Base-by-base conservation (phyloP, 2,113 vertebrate species). In the Agelaius tricolor region DNA sequence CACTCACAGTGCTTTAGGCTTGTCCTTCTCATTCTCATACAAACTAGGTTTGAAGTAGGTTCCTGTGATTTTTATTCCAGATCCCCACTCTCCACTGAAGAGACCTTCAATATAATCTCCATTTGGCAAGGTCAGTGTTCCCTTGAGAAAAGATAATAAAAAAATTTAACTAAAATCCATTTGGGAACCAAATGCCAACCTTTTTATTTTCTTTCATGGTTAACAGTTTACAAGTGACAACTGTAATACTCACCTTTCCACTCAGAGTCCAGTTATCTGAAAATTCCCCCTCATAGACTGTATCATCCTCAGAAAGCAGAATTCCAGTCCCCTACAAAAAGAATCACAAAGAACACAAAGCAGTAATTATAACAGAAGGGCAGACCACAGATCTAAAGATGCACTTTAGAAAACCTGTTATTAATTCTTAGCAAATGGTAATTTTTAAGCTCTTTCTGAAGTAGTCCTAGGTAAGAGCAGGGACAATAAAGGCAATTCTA, bases 181-280 rank as follows among this genome's bases (percentile, higher is more conserved):
- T 0, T 43, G 9, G 18, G 19, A 87, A 78, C 7, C 11, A 84
- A 71, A 52, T 61, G 6, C 62, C 17, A 26, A 26, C 5, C 7
- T 41, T 55, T 19, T 72, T 17, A 39, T 24, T 23, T 43, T 67
- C 47, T 68, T 26, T 12, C 22, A 54, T 22, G 2, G 20, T 22
- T 22, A 81, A 61, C 8, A 39, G 51, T 66, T 66, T 28, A 87
- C 35, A 85, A 71, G 71, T 62, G 18, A 72, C 24, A 91, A 66
- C 61, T 68, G 58, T 39, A 58, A 81, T 18, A 84, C 80, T 91
- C 91, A 99, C 99, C 99, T 99, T 99, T 91, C 99, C 99, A 87
- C 94, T 99, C 35, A 99, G 98, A 51, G 99, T 99, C 99, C 99
- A 99, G 93, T 99, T 99, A 92, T 99, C 99, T 10, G 99, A 99